phyloP scores from a whole-genome alignment of 2,888 invertebrate species.

The Phaedon cochleariae region DNA sequence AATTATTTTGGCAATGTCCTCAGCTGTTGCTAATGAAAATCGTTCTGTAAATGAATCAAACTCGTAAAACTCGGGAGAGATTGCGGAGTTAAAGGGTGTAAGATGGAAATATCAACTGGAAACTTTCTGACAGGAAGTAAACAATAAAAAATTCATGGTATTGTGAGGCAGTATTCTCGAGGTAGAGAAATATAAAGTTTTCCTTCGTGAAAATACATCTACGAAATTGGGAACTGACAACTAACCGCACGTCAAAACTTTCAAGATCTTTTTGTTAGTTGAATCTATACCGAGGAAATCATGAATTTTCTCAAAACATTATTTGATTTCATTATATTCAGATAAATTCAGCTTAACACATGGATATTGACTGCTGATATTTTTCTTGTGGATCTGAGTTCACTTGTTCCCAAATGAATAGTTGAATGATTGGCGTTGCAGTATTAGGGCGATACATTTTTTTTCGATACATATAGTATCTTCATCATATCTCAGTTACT shows the following conservation, averaged over 20 bases:
- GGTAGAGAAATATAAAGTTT: background rate
- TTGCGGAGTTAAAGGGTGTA: conserved; percentile 34
- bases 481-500: no score
- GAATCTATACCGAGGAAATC: no score
- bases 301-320: no score
- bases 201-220: conserved; percentile 23
- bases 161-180: conserved; percentile 9
- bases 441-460: no score
- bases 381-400: no score
- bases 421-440: no score
- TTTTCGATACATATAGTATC: no score
- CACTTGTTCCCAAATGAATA: no score
- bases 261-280: conserved; percentile 22
- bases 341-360: no score
- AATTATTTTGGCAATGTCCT: background rate
- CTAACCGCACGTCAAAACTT: conserved; percentile 19
- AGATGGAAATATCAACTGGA: conserved; percentile 35
- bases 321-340: no score
- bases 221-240: conserved; percentile 31
- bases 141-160: conserved; percentile 45
- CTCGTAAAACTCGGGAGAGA: conserved; percentile 41
- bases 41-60: conserved; percentile 15
- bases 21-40: background rate
- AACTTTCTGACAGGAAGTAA: conserved; percentile 42
- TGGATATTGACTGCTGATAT: no score